phyloP scores from a whole-genome alignment of 1,140 invertebrate genomes.

The Drosophila tsacasi region DNA sequence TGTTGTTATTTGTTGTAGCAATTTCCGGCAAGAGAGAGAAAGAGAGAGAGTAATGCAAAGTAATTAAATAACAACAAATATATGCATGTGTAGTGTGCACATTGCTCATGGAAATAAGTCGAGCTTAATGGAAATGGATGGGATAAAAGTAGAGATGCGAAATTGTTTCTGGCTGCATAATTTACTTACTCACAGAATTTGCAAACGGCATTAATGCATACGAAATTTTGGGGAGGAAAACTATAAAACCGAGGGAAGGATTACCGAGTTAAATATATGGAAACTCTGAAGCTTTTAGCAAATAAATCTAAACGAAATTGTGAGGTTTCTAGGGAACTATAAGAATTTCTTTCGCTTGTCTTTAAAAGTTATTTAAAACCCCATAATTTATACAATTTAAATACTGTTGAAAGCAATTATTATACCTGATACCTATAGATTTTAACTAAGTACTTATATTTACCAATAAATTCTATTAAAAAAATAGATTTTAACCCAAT shows the following conservation, averaged over 20 bases:
- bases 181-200: constrained; percentile 25
- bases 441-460: neutral
- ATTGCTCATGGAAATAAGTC: constrained; percentile 13
- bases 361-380: no score
- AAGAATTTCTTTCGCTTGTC: neutral
- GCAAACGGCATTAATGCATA: constrained; percentile 27
- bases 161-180: constrained; percentile 23
- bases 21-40: neutral
- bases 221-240: neutral
- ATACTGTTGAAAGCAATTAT: neutral
- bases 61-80: constrained; percentile 42
- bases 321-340: neutral
- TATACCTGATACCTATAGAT: no score
- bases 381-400: neutral
- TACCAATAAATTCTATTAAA: neutral
- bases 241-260: neutral
- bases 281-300: no score
- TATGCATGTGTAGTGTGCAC: constrained; percentile 4
- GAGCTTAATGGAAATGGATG: constrained; percentile 28
- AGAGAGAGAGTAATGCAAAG: constrained; percentile 28
- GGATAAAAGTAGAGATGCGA: constrained; percentile 16
- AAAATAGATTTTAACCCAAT: neutral
- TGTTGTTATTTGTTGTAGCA: constrained; percentile 27
- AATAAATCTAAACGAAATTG: no score
- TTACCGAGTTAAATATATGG: neutral